Conservation (phyloP, 2,888 invertebrate genomes). For the Lagria hirta region DNA sequence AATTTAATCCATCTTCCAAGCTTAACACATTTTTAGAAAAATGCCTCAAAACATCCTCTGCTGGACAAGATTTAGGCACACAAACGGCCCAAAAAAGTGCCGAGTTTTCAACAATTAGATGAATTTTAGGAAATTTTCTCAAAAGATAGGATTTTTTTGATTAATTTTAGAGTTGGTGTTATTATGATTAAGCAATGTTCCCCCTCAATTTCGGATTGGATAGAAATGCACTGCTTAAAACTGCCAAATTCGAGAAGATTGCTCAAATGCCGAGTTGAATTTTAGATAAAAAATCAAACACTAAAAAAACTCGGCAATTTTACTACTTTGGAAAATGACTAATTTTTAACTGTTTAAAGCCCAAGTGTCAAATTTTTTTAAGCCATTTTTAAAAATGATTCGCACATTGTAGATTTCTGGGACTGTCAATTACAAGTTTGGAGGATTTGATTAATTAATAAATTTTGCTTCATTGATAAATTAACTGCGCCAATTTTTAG, state of each 20-base stretch:
- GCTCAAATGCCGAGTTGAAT: constrained; percentile 54
- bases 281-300: constrained; percentile 57
- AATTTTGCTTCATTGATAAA: constrained; percentile 42
- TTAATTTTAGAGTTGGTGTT: constrained; percentile 32
- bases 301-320: constrained; percentile 45
- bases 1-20: constrained; percentile 41
- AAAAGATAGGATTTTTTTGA: constrained; percentile 37
- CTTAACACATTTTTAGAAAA: constrained; percentile 40
- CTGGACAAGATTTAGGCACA: constrained; percentile 51
- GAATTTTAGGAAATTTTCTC: constrained; percentile 37
- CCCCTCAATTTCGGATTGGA: constrained; percentile 45
- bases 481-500: no score
- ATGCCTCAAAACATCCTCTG: constrained; percentile 45
- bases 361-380: constrained; percentile 47
- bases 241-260: constrained; percentile 54
- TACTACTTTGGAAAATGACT: constrained; percentile 1
- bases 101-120: constrained; percentile 33
- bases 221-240: constrained; percentile 53
- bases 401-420: constrained; percentile 35
- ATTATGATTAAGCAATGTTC: constrained; percentile 49
- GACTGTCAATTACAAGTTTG: constrained; percentile 38
- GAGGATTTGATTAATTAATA: constrained; percentile 45
- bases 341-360: constrained; percentile 43
- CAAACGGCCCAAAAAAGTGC: constrained; percentile 49
- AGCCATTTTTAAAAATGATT: constrained; percentile 42